phyloP scores from a whole-genome alignment of 2,113 vertebrate genomes.

The Siniperca knerii region DNA sequence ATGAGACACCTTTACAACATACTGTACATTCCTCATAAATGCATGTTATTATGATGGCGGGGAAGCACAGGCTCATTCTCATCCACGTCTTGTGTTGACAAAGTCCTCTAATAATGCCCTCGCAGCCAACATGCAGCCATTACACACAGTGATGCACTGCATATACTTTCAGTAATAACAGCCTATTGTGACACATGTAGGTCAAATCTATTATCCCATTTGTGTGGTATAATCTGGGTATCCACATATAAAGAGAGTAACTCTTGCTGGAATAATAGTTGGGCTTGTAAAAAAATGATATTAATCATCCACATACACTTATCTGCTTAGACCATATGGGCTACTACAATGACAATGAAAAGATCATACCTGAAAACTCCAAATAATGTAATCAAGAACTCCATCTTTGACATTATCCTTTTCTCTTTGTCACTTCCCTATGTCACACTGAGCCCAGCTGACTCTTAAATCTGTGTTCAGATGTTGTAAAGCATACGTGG shows the following conservation, averaged over 20 bases:
- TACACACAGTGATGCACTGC: not conserved
- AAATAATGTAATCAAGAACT: not conserved
- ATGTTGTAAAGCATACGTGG: conserved; percentile 17
- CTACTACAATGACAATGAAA: not conserved
- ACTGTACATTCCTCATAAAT: not conserved
- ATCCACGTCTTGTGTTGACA: not conserved
- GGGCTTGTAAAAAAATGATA: not conserved
- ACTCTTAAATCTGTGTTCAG: conserved; percentile 9
- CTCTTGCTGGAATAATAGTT: not conserved
- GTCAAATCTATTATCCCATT: not conserved
- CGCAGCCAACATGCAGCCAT: not conserved
- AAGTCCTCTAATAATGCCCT: not conserved
- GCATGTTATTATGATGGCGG: not conserved
- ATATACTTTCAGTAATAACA: not conserved
- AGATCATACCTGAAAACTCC: conserved; percentile 15
- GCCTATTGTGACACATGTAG: not conserved
- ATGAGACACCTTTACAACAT: not conserved
- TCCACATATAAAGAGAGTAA: not conserved
- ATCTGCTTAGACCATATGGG: not conserved
- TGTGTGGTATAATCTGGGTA: not conserved
- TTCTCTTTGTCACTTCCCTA: not conserved
- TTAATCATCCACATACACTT: not conserved
- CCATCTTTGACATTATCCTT: not conserved
- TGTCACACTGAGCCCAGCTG: conserved; percentile 33
- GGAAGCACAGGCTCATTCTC: not conserved